Evolutionary conservation across 2,797 vertebrate species (phyloP).

Genomic region (Typhlichthys subterraneus): DNA sequence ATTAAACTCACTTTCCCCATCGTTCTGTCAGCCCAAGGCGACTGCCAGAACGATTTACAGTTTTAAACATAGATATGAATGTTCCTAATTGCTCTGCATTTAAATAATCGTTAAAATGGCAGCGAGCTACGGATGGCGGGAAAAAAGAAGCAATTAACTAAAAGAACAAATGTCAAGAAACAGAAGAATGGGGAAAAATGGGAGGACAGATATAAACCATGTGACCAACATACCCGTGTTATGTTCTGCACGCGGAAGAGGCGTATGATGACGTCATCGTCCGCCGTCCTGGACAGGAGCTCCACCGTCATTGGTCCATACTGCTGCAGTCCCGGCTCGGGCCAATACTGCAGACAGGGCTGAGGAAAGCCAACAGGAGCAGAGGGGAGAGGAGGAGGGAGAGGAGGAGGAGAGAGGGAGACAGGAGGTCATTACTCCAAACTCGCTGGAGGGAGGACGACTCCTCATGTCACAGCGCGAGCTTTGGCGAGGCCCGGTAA

Average conservation of each 20-base stretch:
- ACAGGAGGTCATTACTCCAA: constrained; percentile 42
- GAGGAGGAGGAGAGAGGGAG: background rate
- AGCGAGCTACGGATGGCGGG: too few species aligned
- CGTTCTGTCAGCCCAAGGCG: too few species aligned
- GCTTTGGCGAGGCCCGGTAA: constrained; percentile 45
- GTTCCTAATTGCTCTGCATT: too few species aligned
- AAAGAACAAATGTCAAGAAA: too few species aligned
- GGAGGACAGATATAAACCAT: background rate
- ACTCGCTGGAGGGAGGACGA: constrained; percentile 46
- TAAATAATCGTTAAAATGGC: too few species aligned
- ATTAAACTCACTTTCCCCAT: too few species aligned
- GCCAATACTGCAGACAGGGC: constrained; percentile 97
- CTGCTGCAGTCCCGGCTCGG: constrained; percentile 90
- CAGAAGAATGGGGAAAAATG: too few species aligned
- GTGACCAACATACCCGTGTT: constrained; percentile 78
- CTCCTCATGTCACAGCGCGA: constrained; percentile 52
- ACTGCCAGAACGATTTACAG: too few species aligned
- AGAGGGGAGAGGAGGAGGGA: background rate
- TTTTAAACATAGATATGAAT: too few species aligned
- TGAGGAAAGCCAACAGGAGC: constrained; percentile 47
- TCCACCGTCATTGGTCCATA: constrained; percentile 95
- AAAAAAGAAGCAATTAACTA: too few species aligned
- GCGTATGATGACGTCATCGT: constrained; percentile 90
- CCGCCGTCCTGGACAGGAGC: constrained; percentile 84
- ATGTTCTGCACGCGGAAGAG: constrained; percentile 94